These are phyloP conservation scores for Zaprionus ghesquierei DNA, from an alignment of 1,140 invertebrate species.

Conservation along the genomic window DNA sequence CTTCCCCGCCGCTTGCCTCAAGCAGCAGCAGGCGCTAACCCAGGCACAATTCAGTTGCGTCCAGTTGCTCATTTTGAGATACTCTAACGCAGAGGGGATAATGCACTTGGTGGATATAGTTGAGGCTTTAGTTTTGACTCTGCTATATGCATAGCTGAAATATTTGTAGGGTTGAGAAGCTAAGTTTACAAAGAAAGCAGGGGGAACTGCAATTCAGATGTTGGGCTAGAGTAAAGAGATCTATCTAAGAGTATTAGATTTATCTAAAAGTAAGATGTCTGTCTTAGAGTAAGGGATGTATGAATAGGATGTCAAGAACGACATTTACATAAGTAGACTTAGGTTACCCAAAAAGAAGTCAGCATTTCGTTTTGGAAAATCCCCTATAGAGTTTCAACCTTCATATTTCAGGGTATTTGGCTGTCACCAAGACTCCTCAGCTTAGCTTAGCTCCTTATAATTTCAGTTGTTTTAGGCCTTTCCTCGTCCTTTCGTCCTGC, in stretches of 20 bases:
- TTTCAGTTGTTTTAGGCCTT: conserved; percentile 74
- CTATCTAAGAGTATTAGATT: no score
- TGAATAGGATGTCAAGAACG: no score
- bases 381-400: no score
- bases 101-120: background rate
- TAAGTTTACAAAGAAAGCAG: no score
- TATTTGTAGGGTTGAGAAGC: background rate
- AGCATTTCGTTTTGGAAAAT: no score
- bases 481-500: conserved; percentile 36
- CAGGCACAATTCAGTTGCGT: conserved; percentile 18
- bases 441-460: conserved; percentile 41
- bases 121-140: background rate
- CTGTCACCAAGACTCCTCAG: background rate
- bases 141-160: background rate
- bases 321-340: no score
- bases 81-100: background rate
- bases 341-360: no score
- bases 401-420: background rate
- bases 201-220: background rate
- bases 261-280: no score
- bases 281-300: no score
- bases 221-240: background rate
- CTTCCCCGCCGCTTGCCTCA: background rate
- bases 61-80: conserved; percentile 14
- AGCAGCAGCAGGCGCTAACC: background rate